Evolutionary conservation across 35 echinoderm and acorn worm species (phyloP).

Genomic region (Stichopus chloronotus): DNA sequence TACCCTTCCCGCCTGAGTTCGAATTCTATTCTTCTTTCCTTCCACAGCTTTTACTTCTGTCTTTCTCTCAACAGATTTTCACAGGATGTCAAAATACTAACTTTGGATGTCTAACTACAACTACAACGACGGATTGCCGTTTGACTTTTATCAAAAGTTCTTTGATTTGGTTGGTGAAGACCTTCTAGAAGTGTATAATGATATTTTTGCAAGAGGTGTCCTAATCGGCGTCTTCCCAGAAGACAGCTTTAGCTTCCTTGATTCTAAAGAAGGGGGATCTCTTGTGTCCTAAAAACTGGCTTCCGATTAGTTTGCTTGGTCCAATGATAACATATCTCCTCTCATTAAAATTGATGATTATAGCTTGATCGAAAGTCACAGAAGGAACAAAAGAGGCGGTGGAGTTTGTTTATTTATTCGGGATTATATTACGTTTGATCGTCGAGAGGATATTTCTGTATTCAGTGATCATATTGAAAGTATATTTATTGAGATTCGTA

Average conservation of each 20-base stretch:
- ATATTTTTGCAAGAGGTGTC: background rate
- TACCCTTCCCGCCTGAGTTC: too few relatives aligned
- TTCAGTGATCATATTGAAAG: slow-evolving; percentile 38
- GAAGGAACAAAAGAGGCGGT: slow-evolving; percentile 20
- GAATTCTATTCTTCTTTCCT: too few relatives aligned
- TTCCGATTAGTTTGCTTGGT: slow-evolving; percentile 18
- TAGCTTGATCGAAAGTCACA: slow-evolving; percentile 29
- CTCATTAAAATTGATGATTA: slow-evolving; percentile 14
- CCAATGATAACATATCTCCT: slow-evolving; percentile 23
- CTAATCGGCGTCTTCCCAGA: background rate
- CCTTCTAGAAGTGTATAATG: background rate
- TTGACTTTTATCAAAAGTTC: background rate
- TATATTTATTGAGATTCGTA: slow-evolving; percentile 37
- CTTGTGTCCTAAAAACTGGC: background rate
- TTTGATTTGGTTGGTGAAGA: background rate
- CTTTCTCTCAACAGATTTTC: too few relatives aligned
- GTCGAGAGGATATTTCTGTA: background rate
- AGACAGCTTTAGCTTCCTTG: background rate
- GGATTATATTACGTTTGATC: background rate
- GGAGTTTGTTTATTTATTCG: background rate
- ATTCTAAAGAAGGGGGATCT: slow-evolving; percentile 10
- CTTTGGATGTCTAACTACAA: too few relatives aligned
- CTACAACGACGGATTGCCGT: background rate
- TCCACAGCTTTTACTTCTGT: too few relatives aligned
- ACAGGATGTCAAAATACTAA: too few relatives aligned